These are phyloP conservation scores for Notothenia rossii DNA, from an alignment of 2,113 vertebrate genomes.

Conservation along the genomic window DNA sequence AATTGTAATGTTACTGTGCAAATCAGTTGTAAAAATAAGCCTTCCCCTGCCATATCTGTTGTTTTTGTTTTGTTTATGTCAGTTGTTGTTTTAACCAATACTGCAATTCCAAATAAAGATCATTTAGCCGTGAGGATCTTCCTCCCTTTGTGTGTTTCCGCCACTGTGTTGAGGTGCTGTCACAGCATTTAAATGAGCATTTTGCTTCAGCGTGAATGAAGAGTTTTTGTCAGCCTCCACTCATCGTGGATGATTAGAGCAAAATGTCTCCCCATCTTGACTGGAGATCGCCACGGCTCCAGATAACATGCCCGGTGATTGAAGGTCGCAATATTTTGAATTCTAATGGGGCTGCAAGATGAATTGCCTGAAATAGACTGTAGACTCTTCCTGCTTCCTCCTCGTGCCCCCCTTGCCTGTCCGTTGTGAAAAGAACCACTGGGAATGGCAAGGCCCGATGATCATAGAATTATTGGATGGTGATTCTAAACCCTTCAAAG, in stretches of 20 bases:
- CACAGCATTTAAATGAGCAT: slow-evolving; percentile 99
- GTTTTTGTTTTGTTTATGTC: slow-evolving; percentile 64
- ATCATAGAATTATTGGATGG: slow-evolving; percentile 99
- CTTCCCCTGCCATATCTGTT: background rate
- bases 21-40: slow-evolving; percentile 14
- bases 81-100: slow-evolving; percentile 67
- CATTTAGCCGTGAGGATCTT: slow-evolving; percentile 88
- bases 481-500: slow-evolving; percentile 99
- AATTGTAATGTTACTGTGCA: slow-evolving; percentile 12
- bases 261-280: slow-evolving; percentile 99
- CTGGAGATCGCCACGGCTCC: slow-evolving; percentile 99
- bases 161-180: slow-evolving; percentile 95
- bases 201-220: slow-evolving; percentile 98
- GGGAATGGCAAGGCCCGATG: slow-evolving; percentile 99
- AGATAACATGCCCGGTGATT: slow-evolving; percentile 99
- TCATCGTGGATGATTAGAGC: slow-evolving; percentile 99
- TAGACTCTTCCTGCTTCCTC: slow-evolving; percentile 93
- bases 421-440: slow-evolving; percentile 99
- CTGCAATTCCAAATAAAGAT: slow-evolving; percentile 76
- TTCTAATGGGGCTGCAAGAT: slow-evolving; percentile 99
- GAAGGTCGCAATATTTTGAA: slow-evolving; percentile 99
- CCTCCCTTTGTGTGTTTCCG: slow-evolving; percentile 90
- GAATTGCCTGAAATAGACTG: slow-evolving; percentile 99
- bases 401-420: slow-evolving; percentile 87
- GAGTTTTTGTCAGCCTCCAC: slow-evolving; percentile 99